Base-by-base conservation (phyloP, 2,888 invertebrate species). In the Tetranychus piercei region DNA sequence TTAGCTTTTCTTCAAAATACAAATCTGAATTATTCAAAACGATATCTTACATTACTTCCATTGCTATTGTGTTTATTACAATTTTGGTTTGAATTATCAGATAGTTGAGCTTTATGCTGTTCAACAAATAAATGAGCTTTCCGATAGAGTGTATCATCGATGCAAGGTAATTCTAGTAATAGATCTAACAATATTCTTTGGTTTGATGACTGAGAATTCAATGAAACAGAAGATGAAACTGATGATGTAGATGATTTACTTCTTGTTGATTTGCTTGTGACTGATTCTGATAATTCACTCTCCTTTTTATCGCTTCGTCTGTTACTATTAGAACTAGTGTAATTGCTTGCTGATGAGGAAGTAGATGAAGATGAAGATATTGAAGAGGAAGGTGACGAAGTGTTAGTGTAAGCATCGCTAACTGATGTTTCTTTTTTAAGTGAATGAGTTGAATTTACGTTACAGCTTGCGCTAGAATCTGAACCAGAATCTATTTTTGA, bases 101-200 rank as follows among this genome's bases (percentile, higher is more conserved):
- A 15, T 15, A 15, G 6, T 15, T 55, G 11, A 55, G 15, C 9
- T 34, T 69, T 69, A 23, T 22, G 11, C 20, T 69, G 69, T 23
- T 69, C 34, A 20, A 69, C 34, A 20, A 69, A 20, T 20, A 23
- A 23, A 69, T 23, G 69, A 18, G 44, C 44, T 43, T 45, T 44
- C 8, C 45, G 44, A 43, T 20, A 72, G 3, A 72, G 44, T 15
- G 43, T 20, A 72, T 72, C 72, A 45, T 72, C 72, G 11, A 72
- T 15, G 15, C 44, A 44, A 18, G 44, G 44, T 6, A 45, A 7
- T 6, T 6, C 7, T 44, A 72, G 20, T 34, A 72, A 72, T 6
- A 43, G 34, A 72, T 72, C 72, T 34, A 72, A 23, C 8, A 72
- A 44, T 6, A 5, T 20, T 72, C 43, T 72, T 72, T 72, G 72